These are phyloP conservation scores for Calcarius lapponicus DNA, from an alignment of 2,797 vertebrate genomes.

Conservation along the genomic window DNA sequence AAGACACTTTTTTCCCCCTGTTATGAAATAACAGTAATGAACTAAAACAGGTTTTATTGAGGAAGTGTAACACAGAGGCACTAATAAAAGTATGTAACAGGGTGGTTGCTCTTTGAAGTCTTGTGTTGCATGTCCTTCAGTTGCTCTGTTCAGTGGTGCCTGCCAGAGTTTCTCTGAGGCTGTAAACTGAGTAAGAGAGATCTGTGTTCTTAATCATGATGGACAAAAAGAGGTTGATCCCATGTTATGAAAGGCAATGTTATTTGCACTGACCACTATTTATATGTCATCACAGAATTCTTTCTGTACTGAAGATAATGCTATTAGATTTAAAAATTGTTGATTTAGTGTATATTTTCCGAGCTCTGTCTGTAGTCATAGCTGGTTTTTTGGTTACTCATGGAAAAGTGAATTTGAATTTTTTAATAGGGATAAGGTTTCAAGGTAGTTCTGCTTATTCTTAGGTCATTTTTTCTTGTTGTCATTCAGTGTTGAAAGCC, in stretches of 20 bases:
- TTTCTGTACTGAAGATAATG: not conserved
- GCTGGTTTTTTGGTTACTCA: not conserved
- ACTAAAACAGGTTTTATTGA: not conserved
- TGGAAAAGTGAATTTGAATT: not conserved
- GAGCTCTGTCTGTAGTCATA: not conserved
- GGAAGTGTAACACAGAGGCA: not conserved
- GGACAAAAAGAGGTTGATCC: not conserved
- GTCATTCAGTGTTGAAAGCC: not conserved
- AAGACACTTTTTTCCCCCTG: not conserved
- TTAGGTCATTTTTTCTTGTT: not conserved
- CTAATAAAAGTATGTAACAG: not conserved
- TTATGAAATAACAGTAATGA: not conserved
- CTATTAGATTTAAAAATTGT: not conserved
- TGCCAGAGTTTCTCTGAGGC: not conserved
- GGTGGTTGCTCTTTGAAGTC: not conserved
- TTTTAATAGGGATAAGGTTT: not conserved
- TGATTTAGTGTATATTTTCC: not conserved
- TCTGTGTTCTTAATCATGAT: not conserved
- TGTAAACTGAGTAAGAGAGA: not conserved
- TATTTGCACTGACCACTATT: not conserved
- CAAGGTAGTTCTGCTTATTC: not conserved
- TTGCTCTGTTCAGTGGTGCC: not conserved
- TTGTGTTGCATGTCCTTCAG: not conserved
- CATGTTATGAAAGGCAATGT: not conserved
- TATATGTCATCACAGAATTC: not conserved